phyloP scores from a whole-genome alignment of 2,113 vertebrate species.

The Empidonax alnorum region DNA sequence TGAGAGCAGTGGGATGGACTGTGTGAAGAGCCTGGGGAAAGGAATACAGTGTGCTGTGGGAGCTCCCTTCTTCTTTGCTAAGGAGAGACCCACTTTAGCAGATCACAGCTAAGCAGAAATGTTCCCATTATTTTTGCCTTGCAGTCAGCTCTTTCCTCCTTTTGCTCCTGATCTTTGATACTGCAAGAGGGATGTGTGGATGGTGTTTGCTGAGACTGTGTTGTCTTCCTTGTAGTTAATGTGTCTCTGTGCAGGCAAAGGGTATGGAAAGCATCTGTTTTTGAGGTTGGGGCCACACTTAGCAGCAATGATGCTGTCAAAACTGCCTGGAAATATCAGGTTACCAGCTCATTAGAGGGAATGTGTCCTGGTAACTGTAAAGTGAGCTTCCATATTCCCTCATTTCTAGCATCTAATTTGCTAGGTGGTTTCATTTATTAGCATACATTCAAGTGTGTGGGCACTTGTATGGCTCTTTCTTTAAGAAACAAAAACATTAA shows the following conservation, averaged over 20 bases:
- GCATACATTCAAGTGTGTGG: conserved; percentile 34
- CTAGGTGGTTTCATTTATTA: conserved; percentile 63
- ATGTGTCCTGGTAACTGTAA: conserved; percentile 48
- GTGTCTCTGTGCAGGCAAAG: neutral
- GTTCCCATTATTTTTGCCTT: neutral
- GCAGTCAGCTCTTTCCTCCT: neutral
- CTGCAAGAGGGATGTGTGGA: neutral
- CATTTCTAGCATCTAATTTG: conserved; percentile 51
- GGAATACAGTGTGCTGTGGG: fast-evolving
- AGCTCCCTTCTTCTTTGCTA: neutral
- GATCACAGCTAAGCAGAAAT: neutral
- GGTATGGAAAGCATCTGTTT: neutral
- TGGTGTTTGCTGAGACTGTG: neutral
- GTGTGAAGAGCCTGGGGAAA: neutral
- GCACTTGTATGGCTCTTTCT: conserved; percentile 46
- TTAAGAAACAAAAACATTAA: conserved; percentile 71
- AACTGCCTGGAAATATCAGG: conserved; percentile 39
- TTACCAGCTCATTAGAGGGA: conserved; percentile 59
- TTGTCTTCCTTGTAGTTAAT: fast-evolving
- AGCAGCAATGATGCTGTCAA: neutral
- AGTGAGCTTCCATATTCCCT: conserved; percentile 45
- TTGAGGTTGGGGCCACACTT: neutral
- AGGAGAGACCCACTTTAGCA: neutral
- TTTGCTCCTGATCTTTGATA: neutral
- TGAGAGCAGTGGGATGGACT: neutral